Conservation (phyloP, 2,888 invertebrate genomes). For the Cheilosia variabilis region DNA sequence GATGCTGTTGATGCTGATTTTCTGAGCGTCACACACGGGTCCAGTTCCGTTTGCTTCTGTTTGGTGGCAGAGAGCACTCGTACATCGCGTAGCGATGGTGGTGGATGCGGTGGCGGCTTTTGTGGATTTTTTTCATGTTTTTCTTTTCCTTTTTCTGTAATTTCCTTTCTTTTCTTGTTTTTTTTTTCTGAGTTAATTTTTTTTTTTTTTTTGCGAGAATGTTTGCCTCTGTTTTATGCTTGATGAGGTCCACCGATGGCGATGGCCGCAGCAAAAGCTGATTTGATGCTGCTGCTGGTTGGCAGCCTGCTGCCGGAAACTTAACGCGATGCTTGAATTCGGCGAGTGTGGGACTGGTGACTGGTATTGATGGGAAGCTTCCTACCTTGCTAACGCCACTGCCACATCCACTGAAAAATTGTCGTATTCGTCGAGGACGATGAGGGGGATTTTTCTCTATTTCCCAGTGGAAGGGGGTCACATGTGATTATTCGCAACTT, state of each 20-base stretch:
- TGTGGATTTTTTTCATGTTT: constrained; percentile 40
- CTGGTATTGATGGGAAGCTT: constrained; percentile 56
- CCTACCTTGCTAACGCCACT: constrained; percentile 44
- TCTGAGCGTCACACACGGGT: constrained; percentile 73
- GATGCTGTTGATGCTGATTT: constrained; percentile 72
- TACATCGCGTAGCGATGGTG: constrained; percentile 58
- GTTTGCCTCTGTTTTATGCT: constrained; percentile 75
- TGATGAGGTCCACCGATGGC: constrained; percentile 75
- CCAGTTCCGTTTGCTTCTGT: constrained; percentile 73
- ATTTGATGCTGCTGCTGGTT: constrained; percentile 62
- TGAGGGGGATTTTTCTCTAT: constrained; percentile 14
- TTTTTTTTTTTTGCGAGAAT: constrained; percentile 46
- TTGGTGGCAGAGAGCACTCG: constrained; percentile 40
- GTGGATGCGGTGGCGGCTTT: constrained; percentile 67
- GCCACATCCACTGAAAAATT: constrained; percentile 36
- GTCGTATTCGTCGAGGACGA: constrained; percentile 43
- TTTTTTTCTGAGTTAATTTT: not conserved
- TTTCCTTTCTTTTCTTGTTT: constrained; percentile 40
- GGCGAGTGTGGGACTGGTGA: constrained; percentile 34
- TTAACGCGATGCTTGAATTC: constrained; percentile 67
- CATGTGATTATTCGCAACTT: constrained; percentile 53
- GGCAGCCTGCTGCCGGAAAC: constrained; percentile 69
- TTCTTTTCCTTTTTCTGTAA: constrained; percentile 70
- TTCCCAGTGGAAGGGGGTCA: constrained; percentile 15
- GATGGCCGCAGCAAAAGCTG: constrained; percentile 66